Conservation (phyloP, 92 coral and sea anemone species). For the Paragorgia papillata region DNA sequence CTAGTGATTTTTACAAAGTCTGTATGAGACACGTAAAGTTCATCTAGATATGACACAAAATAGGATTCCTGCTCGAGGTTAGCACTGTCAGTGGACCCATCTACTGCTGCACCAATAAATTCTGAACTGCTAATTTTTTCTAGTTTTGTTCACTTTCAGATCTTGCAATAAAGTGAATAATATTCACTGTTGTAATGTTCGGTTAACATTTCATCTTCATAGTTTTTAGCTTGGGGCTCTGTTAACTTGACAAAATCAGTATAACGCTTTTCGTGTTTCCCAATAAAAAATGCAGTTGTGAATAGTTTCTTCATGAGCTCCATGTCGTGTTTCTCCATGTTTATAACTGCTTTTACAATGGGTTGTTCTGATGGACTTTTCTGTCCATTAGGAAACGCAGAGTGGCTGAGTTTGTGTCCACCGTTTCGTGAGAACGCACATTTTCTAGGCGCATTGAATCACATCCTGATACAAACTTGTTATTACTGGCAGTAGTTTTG, state of each 20-base stretch:
- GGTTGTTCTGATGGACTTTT: conserved; percentile 45
- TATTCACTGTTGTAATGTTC: conserved; percentile 32
- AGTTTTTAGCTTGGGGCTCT: conserved; percentile 35
- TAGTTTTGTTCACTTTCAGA: conserved; percentile 29
- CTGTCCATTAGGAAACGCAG: conserved; percentile 16
- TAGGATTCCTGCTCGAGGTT: conserved; percentile 26
- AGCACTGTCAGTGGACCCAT: conserved; percentile 29
- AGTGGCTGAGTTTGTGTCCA: conserved; percentile 38
- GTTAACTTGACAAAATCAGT: conserved; percentile 36
- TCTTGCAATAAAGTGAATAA: conserved; percentile 33
- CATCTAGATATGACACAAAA: conserved; percentile 37
- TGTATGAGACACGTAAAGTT: conserved; percentile 8
- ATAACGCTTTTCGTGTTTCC: conserved; percentile 26
- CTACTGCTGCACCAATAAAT: conserved; percentile 25
- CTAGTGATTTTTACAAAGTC: conserved; percentile 34
- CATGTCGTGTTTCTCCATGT: conserved; percentile 27
- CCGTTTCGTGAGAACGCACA: conserved; percentile 30
- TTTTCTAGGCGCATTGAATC: conserved; percentile 35
- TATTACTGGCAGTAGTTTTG: neutral
- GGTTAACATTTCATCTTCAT: conserved; percentile 31
- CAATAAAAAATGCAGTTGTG: conserved; percentile 32
- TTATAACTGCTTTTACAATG: conserved; percentile 24
- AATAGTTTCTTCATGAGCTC: conserved; percentile 39
- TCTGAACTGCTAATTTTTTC: conserved; percentile 32
- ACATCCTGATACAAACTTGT: conserved; percentile 38